Evolutionary conservation across 2,888 invertebrate species (phyloP).

Genomic region (Callosobruchus maculatus): DNA sequence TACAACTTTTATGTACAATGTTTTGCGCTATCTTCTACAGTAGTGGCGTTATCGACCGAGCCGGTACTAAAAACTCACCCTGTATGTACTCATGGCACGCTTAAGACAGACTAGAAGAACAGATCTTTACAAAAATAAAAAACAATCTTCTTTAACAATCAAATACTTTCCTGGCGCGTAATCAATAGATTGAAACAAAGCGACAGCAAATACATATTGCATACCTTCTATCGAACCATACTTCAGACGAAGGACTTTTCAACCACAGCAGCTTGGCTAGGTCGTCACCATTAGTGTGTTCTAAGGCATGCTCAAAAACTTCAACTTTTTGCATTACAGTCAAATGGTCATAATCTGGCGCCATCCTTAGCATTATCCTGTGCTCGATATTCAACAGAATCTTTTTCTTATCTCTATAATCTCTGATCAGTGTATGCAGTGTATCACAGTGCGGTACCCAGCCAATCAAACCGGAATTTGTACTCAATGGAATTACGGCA

Average conservation of each 20-base stretch:
- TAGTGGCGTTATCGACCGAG: too few relatives aligned
- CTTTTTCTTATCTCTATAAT: conserved; percentile 97
- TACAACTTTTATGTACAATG: too few relatives aligned
- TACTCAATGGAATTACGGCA: conserved; percentile 96
- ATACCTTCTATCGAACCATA: conserved; percentile 89
- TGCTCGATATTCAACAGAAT: conserved; percentile 96
- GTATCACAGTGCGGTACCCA: conserved; percentile 99
- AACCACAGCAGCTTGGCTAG: conserved; percentile 93
- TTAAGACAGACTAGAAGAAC: too few relatives aligned
- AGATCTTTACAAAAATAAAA: too few relatives aligned
- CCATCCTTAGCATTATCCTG: conserved; percentile 95
- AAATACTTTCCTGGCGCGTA: too few relatives aligned
- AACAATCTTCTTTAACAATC: too few relatives aligned
- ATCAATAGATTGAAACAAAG: too few relatives aligned
- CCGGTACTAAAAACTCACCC: too few relatives aligned
- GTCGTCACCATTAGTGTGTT: conserved; percentile 93
- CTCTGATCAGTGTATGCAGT: conserved; percentile 91
- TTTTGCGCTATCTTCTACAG: too few relatives aligned
- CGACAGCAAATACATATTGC: neutral
- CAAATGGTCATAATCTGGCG: conserved; percentile 94
- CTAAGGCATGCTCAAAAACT: conserved; percentile 96
- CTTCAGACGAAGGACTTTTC: conserved; percentile 94
- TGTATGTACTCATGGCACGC: too few relatives aligned
- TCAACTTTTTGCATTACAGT: conserved; percentile 98
- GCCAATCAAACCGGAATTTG: conserved; percentile 87